These are phyloP conservation scores for Pachyseris speciosa DNA, from an alignment of 64 coral and sea anemone genomes.

Conservation along the genomic window DNA sequence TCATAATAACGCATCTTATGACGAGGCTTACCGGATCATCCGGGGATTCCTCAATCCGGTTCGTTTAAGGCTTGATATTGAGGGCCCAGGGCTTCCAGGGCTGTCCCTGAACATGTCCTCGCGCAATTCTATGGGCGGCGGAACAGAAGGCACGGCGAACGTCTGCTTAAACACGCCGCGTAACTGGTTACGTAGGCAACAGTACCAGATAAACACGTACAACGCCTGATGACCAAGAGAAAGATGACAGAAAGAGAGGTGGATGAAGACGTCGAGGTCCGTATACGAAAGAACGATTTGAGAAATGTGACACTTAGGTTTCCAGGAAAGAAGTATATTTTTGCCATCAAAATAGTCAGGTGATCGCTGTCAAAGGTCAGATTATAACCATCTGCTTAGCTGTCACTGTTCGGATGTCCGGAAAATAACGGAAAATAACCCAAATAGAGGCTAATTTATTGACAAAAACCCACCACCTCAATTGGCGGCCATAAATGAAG, in stretches of 20 bases:
- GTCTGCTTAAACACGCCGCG: constrained; percentile 80
- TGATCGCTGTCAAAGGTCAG: too few species aligned
- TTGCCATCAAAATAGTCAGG: too few species aligned
- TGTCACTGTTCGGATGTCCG: too few species aligned
- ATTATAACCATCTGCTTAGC: not conserved
- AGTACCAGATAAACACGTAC: constrained; percentile 97
- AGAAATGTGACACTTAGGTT: not conserved
- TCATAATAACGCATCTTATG: not conserved
- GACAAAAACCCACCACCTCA: too few species aligned
- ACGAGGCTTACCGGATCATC: constrained; percentile 55
- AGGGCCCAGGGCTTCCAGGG: constrained; percentile 59
- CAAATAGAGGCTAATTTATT: too few species aligned
- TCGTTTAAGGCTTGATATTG: constrained; percentile 67
- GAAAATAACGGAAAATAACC: too few species aligned
- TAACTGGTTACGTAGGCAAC: constrained; percentile 94
- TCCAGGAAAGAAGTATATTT: too few species aligned
- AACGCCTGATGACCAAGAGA: constrained; percentile 70
- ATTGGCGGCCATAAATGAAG: too few species aligned
- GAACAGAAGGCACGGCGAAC: constrained; percentile 67
- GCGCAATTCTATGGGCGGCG: constrained; percentile 81
- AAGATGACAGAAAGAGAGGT: not conserved
- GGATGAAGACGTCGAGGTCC: not conserved
- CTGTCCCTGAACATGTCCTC: constrained; percentile 88
- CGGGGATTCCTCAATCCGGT: constrained; percentile 63
- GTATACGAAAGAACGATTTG: not conserved